Evolutionary conservation across 2,888 invertebrate genomes (phyloP).

Genomic region (Apantesis nais): DNA sequence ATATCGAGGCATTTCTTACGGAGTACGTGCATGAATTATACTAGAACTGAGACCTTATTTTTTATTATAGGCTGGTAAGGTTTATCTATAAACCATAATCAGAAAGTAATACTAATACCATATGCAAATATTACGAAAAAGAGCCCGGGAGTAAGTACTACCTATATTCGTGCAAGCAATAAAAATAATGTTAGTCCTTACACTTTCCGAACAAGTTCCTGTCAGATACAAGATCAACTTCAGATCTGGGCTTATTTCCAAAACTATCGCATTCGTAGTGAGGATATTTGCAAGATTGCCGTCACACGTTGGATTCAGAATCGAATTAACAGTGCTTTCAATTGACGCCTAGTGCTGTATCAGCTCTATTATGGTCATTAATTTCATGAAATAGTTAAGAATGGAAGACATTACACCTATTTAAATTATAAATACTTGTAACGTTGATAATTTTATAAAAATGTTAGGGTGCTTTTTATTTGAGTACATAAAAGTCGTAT

Average conservation of each 20-base stretch:
- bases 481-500: background rate
- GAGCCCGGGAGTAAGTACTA: accelerated
- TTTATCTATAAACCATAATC: background rate
- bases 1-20: too few species aligned
- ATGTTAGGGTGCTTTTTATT: background rate
- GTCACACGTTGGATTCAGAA: background rate
- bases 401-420: background rate
- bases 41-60: background rate
- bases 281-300: background rate
- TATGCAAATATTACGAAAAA: background rate
- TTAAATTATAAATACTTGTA: too few species aligned
- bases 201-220: background rate
- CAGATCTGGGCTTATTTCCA: background rate
- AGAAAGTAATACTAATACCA: background rate
- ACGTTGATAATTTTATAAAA: too few species aligned
- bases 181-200: background rate
- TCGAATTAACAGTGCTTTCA: background rate
- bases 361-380: background rate
- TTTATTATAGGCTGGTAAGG: background rate
- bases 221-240: background rate
- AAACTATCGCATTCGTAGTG: background rate
- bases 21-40: too few species aligned
- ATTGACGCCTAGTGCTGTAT: background rate
- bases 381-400: background rate
- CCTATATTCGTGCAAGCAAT: background rate